These are phyloP conservation scores for Drosophila cardini DNA, from an alignment of 1,140 invertebrate species.

Conservation along the genomic window DNA sequence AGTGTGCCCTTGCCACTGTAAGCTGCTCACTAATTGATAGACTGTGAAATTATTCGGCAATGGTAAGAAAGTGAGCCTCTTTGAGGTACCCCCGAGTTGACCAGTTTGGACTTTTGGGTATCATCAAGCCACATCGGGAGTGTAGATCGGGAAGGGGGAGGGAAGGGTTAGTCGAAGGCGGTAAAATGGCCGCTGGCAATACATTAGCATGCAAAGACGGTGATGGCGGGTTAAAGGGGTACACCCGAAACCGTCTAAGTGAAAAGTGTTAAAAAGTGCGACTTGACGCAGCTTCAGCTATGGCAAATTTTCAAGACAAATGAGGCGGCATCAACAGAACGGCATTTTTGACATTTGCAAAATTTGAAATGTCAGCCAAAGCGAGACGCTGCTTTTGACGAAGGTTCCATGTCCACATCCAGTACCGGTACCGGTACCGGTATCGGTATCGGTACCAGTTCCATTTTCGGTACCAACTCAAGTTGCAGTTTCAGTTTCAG, in stretches of 20 bases:
- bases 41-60: slow-evolving; percentile 80
- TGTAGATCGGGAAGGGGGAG: slow-evolving; percentile 50
- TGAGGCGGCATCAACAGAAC: slow-evolving; percentile 57
- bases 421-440: not conserved
- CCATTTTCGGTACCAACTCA: not conserved
- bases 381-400: slow-evolving; percentile 54
- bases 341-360: slow-evolving; percentile 78
- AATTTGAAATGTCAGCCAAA: slow-evolving; percentile 79
- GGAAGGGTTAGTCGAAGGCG: not conserved
- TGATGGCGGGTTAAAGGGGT: not conserved
- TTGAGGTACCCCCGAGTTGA: slow-evolving; percentile 32
- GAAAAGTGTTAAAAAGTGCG: slow-evolving; percentile 82
- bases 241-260: slow-evolving; percentile 56
- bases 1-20: slow-evolving; percentile 41
- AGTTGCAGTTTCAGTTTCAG: slow-evolving; percentile 12
- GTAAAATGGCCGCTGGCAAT: slow-evolving; percentile 50
- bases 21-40: slow-evolving; percentile 69
- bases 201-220: slow-evolving; percentile 2
- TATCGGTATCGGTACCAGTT: slow-evolving; percentile 44
- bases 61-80: slow-evolving; percentile 51
- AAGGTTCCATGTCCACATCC: slow-evolving; percentile 50
- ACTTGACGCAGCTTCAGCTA: slow-evolving; percentile 46
- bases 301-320: slow-evolving; percentile 71
- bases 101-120: slow-evolving; percentile 19
- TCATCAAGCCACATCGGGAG: slow-evolving; percentile 40